These are phyloP conservation scores for Procavia capensis DNA, from an alignment of 2,113 vertebrate species.

Conservation along the genomic window DNA sequence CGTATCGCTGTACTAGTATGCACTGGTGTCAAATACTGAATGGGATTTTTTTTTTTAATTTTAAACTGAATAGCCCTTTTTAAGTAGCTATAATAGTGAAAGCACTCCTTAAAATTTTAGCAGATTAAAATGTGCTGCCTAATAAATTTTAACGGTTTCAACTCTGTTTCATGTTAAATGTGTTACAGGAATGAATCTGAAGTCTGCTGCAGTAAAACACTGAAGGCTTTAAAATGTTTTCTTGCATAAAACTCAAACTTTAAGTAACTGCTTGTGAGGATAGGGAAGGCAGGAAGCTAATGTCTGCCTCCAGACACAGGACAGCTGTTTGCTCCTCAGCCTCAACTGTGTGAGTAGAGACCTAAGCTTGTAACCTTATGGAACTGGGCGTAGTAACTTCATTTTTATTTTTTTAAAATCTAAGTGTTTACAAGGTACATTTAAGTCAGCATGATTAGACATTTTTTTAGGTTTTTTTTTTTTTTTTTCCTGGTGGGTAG, in stretches of 20 bases:
- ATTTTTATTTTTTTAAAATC: background rate
- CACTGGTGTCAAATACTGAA: background rate
- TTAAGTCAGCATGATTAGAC: background rate
- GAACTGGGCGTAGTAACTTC: conserved; percentile 8
- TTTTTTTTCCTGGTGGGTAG: background rate
- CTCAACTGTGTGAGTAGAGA: conserved; percentile 81
- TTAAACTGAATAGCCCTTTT: background rate
- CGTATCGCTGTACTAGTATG: background rate
- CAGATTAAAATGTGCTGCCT: conserved; percentile 52
- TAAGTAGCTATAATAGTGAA: conserved; percentile 19
- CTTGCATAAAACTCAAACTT: conserved; percentile 80
- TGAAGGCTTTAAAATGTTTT: conserved; percentile 82
- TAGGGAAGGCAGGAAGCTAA: conserved; percentile 81
- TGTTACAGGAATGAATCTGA: conserved; percentile 77
- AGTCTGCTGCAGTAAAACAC: conserved; percentile 73
- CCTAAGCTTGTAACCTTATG: conserved; percentile 30
- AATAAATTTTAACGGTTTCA: conserved; percentile 72
- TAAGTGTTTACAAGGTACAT: background rate
- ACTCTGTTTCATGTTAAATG: conserved; percentile 71
- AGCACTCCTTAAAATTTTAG: conserved; percentile 57
- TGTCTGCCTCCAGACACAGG: conserved; percentile 83
- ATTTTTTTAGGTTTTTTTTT: conserved; percentile 7
- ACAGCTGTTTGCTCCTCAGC: conserved; percentile 84
- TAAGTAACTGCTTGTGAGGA: conserved; percentile 79
- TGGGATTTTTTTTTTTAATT: background rate